Conservation (phyloP, 2,113 vertebrate genomes). For the Thermophis baileyi region DNA sequence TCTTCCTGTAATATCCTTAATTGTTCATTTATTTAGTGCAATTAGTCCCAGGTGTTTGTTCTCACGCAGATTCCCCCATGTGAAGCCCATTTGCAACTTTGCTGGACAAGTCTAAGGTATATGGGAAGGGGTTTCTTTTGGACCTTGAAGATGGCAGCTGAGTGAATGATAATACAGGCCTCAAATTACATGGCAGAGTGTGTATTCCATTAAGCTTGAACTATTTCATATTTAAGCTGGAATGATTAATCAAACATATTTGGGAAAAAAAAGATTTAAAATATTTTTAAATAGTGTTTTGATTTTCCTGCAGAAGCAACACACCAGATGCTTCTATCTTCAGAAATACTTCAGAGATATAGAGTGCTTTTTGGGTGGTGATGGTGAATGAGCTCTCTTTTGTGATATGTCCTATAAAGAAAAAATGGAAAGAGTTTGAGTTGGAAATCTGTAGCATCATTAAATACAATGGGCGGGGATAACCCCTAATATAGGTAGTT, state of each 20-base stretch:
- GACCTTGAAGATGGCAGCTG: not conserved
- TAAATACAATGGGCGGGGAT: not conserved
- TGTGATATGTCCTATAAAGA: not conserved
- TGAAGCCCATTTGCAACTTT: not conserved
- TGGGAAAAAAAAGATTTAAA: not conserved
- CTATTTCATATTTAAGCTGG: not conserved
- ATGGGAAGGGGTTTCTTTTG: not conserved
- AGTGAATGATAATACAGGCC: not conserved
- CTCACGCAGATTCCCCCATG: slow-evolving; percentile 3
- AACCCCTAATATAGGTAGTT: not conserved
- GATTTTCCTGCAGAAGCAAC: not conserved
- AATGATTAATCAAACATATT: not conserved
- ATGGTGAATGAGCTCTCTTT: not conserved
- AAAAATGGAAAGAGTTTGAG: not conserved
- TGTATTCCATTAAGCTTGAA: not conserved
- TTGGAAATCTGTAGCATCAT: not conserved
- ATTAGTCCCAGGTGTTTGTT: slow-evolving; percentile 65
- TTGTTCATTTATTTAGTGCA: slow-evolving; percentile 69
- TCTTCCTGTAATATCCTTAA: slow-evolving; percentile 61
- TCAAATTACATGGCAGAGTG: not conserved
- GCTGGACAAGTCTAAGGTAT: not conserved
- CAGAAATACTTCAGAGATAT: not conserved
- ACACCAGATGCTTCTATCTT: not conserved
- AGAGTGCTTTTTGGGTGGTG: not conserved
- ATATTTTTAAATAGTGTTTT: not conserved